phyloP scores from a whole-genome alignment of 2,888 invertebrate genomes.

The Carterocephalus palaemon region DNA sequence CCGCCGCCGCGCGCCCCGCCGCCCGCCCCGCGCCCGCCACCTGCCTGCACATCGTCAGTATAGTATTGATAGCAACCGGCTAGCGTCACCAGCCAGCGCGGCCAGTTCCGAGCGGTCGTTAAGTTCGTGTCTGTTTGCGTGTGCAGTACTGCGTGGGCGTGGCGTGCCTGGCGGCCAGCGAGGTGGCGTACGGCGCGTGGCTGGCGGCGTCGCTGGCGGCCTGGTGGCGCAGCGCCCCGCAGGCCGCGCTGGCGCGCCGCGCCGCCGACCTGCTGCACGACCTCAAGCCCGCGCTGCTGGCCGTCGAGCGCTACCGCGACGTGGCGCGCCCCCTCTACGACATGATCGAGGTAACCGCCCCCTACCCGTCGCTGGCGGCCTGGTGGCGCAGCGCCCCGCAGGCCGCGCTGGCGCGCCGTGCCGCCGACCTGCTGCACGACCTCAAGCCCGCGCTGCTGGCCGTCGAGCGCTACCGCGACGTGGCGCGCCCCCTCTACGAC shows the following conservation, averaged over 20 bases:
- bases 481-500: slow-evolving; percentile 61
- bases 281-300: slow-evolving; percentile 69
- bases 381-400: slow-evolving; percentile 66
- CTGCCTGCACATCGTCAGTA: slow-evolving; percentile 25
- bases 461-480: slow-evolving; percentile 61
- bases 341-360: slow-evolving; percentile 59
- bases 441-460: slow-evolving; percentile 70
- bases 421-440: slow-evolving; percentile 67
- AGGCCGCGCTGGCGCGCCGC: slow-evolving; percentile 68
- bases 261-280: slow-evolving; percentile 68
- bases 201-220: slow-evolving; percentile 64
- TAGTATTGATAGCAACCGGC: slow-evolving; percentile 12
- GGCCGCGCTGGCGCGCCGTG: slow-evolving; percentile 59
- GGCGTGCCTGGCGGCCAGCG: slow-evolving; percentile 58
- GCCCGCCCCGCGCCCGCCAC: slow-evolving; percentile 33
- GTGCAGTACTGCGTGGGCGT: slow-evolving; percentile 61
- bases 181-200: slow-evolving; percentile 71
- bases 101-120: no score
- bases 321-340: slow-evolving; percentile 62
- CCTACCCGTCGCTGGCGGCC: slow-evolving; percentile 60
- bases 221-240: slow-evolving; percentile 68
- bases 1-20: slow-evolving; percentile 43
- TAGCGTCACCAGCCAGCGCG: no score
- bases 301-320: slow-evolving; percentile 63
- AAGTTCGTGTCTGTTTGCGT: no score